phyloP scores from a whole-genome alignment of 2,888 invertebrate genomes.

The Epicampocera succincta region DNA sequence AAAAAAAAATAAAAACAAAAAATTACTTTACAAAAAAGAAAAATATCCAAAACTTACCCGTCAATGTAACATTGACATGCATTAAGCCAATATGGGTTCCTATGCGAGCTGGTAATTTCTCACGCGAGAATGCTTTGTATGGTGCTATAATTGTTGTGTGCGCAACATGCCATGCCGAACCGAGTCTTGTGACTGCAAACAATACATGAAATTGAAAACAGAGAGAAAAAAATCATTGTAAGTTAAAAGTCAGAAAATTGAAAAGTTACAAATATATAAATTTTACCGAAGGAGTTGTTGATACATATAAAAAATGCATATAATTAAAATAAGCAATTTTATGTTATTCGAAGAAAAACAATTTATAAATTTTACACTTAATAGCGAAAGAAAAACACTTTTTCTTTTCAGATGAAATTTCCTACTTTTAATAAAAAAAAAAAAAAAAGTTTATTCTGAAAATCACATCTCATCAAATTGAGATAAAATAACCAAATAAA shows the following conservation, averaged over 20 bases:
- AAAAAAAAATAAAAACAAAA: constrained; percentile 2
- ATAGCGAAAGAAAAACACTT: neutral
- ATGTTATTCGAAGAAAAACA: constrained; percentile 53
- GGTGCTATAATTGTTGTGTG: constrained; percentile 90
- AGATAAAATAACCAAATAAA: too few relatives aligned
- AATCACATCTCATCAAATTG: too few relatives aligned
- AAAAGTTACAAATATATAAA: constrained; percentile 24
- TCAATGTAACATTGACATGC: constrained; percentile 97
- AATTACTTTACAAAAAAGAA: neutral
- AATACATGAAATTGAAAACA: constrained; percentile 72
- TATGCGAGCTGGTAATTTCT: constrained; percentile 92
- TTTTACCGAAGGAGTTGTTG: constrained; percentile 24
- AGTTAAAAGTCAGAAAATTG: constrained; percentile 53
- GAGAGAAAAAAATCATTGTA: too few relatives aligned
- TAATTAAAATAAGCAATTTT: constrained; percentile 63
- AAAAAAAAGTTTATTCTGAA: too few relatives aligned
- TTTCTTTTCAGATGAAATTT: too few relatives aligned
- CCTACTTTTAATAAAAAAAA: too few relatives aligned
- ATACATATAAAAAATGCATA: constrained; percentile 17
- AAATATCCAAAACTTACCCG: constrained; percentile 84
- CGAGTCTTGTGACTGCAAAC: constrained; percentile 92
- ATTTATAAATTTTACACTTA: constrained; percentile 29
- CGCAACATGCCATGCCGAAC: constrained; percentile 96
- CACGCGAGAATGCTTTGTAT: constrained; percentile 94
- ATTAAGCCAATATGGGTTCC: constrained; percentile 96